phyloP scores from a whole-genome alignment of 2,888 invertebrate genomes.

The Itoplectis maculator region DNA sequence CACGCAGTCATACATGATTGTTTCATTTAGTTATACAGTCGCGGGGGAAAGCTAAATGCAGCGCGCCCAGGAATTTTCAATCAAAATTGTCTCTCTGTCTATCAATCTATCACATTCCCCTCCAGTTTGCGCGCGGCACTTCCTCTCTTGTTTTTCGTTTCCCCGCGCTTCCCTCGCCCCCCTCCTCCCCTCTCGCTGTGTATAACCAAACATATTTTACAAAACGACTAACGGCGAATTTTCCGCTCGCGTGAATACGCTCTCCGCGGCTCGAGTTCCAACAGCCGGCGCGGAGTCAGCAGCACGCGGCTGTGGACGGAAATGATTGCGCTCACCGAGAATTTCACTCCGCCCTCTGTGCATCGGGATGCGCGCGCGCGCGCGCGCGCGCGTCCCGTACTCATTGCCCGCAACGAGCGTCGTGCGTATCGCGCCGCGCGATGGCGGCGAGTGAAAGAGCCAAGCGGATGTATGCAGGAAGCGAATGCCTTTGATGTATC shows the following conservation, averaged over 20 bases:
- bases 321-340: constrained; percentile 65
- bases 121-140: constrained; percentile 22
- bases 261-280: constrained; percentile 46
- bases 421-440: constrained; percentile 44
- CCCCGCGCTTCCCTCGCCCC: constrained; percentile 2
- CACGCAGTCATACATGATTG: background rate
- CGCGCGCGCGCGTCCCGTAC: constrained; percentile 34
- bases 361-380: constrained; percentile 50
- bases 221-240: constrained; percentile 63
- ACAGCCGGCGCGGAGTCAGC: constrained; percentile 58
- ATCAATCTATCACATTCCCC: constrained; percentile 39
- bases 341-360: constrained; percentile 47
- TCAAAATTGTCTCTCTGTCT: constrained; percentile 47
- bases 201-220: constrained; percentile 65
- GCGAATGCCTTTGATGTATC: constrained; percentile 72
- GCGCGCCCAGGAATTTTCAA: constrained; percentile 48
- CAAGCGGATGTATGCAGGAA: constrained; percentile 63
- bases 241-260: constrained; percentile 62
- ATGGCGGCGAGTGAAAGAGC: constrained; percentile 38
- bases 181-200: background rate
- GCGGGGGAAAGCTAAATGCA: background rate
- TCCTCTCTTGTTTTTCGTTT: background rate
- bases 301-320: constrained; percentile 48
- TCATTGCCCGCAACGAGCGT: constrained; percentile 21
- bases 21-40: constrained; percentile 5